Evolutionary conservation across 2,113 vertebrate genomes (phyloP).

Genomic region (Ifrita kowaldi): DNA sequence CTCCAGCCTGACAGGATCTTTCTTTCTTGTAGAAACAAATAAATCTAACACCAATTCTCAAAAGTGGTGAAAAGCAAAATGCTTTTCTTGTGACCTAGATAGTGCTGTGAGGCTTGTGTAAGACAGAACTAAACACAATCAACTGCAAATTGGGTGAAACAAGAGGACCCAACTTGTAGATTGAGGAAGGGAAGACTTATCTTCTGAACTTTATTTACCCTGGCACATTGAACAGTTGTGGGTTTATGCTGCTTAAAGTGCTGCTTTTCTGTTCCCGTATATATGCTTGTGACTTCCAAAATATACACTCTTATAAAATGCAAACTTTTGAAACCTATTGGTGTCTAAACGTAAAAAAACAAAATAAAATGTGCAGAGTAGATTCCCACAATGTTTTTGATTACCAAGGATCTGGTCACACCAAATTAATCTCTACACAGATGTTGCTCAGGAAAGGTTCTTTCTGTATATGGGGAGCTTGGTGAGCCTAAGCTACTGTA

Average conservation of each 20-base stretch:
- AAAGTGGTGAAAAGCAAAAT: background rate
- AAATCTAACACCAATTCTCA: background rate
- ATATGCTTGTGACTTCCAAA: background rate
- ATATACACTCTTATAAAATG: background rate
- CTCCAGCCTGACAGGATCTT: background rate
- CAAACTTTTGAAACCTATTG: background rate
- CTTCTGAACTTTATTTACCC: background rate
- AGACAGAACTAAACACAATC: background rate
- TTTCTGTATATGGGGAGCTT: background rate
- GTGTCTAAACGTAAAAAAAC: background rate
- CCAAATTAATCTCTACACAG: background rate
- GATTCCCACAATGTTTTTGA: background rate
- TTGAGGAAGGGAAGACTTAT: background rate
- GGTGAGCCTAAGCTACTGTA: background rate
- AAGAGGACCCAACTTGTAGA: background rate
- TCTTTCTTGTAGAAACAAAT: background rate
- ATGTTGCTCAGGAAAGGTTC: background rate
- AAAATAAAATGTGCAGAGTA: background rate
- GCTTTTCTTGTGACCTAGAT: background rate
- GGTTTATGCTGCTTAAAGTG: background rate
- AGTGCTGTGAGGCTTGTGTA: background rate
- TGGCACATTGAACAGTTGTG: background rate
- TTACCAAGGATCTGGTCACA: background rate
- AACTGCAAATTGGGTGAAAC: background rate
- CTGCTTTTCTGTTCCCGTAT: background rate